These are phyloP conservation scores for Lates japonicus DNA, from an alignment of 2,797 vertebrate genomes.

Conservation along the genomic window DNA sequence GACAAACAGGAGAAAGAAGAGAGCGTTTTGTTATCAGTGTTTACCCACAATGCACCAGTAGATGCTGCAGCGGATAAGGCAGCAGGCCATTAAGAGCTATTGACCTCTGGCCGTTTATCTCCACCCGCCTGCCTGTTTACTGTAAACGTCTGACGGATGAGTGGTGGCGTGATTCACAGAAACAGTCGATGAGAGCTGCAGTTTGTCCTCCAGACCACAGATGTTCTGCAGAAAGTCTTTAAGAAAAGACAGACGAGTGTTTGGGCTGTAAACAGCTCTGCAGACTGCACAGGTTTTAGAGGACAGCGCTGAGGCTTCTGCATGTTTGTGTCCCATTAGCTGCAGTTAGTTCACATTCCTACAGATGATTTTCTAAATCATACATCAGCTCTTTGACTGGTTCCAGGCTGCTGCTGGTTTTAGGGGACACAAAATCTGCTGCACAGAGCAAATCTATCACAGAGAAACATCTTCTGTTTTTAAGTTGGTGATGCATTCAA, in stretches of 20 bases:
- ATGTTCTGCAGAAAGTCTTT: neutral
- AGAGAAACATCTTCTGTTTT: too few species aligned
- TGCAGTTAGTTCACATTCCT: neutral
- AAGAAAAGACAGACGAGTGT: neutral
- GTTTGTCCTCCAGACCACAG: neutral
- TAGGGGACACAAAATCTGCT: neutral
- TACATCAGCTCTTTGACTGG: neutral
- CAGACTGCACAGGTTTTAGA: neutral
- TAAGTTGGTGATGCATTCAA: neutral
- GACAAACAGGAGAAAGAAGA: neutral
- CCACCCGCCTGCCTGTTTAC: constrained; percentile 15
- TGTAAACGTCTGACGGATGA: constrained; percentile 4
- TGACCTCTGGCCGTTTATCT: constrained; percentile 44
- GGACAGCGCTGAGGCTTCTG: neutral
- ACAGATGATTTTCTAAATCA: neutral
- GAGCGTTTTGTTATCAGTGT: constrained; percentile 15
- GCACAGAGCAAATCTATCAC: neutral
- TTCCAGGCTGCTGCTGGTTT: too few species aligned
- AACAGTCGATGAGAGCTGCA: neutral
- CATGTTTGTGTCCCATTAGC: neutral
- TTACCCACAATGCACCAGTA: constrained; percentile 39
- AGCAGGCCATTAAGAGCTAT: constrained; percentile 9
- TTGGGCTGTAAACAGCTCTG: neutral
- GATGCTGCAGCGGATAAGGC: constrained; percentile 36
- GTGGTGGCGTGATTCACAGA: neutral